phyloP scores from a whole-genome alignment of 2,797 vertebrate genomes.

The Manis pentadactyla region DNA sequence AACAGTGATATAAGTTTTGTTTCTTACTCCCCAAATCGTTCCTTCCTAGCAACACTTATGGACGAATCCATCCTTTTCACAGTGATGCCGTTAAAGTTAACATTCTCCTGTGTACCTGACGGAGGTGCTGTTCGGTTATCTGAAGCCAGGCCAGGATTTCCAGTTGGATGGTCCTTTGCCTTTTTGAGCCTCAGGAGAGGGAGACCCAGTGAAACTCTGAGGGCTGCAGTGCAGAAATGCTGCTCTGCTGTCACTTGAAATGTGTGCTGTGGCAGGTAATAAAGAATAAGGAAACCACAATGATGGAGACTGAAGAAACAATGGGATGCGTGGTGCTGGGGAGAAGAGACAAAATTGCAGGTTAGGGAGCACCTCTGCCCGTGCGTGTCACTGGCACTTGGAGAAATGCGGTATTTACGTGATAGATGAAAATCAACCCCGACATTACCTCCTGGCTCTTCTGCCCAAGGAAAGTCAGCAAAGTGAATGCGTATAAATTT shows the following conservation, averaged over 20 bases:
- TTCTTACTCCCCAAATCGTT: slow-evolving; percentile 22
- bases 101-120: neutral
- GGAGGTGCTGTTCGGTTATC: neutral
- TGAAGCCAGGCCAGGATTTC: neutral
- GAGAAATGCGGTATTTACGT: neutral
- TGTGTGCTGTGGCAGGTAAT: neutral
- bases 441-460: accelerated
- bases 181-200: neutral
- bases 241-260: neutral
- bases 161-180: neutral
- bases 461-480: neutral
- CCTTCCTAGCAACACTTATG: neutral
- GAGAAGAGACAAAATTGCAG: neutral
- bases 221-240: neutral
- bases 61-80: neutral
- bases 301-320: neutral
- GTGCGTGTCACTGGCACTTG: neutral
- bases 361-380: neutral
- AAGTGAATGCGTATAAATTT: neutral
- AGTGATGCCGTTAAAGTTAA: neutral
- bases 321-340: accelerated
- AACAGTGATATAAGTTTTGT: neutral
- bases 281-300: neutral
- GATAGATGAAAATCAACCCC: neutral
- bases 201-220: neutral